Evolutionary conservation across 2,113 vertebrate species (phyloP).

Genomic region (Gavialis gangeticus): DNA sequence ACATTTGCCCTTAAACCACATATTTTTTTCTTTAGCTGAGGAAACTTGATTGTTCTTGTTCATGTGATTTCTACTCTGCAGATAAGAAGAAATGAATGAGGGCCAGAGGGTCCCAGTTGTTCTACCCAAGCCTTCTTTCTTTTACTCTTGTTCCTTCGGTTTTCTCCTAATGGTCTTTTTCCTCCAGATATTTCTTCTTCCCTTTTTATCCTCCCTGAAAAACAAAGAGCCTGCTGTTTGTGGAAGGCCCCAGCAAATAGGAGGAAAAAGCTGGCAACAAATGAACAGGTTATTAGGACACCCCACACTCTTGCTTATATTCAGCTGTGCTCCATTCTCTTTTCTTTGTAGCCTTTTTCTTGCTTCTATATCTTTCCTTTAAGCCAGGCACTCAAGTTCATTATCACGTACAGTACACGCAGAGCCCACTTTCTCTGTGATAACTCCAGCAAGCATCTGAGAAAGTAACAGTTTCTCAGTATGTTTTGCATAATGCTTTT

Average conservation of each 20-base stretch:
- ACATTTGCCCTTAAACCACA: rapidly evolving
- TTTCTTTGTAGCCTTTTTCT: not conserved
- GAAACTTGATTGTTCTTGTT: not conserved
- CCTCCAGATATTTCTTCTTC: not conserved
- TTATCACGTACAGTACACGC: not conserved
- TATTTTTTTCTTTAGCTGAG: not conserved
- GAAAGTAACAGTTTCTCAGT: not conserved
- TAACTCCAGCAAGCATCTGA: not conserved
- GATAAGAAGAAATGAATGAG: conserved; percentile 8
- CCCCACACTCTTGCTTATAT: too few species aligned
- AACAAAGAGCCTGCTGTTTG: not conserved
- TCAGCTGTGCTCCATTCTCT: not conserved
- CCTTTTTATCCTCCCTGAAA: not conserved
- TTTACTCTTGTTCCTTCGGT: conserved; percentile 22
- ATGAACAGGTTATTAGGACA: not conserved
- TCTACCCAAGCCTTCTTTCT: not conserved
- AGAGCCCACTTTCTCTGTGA: not conserved
- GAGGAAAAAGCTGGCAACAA: not conserved
- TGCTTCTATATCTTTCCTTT: not conserved
- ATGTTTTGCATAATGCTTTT: not conserved
- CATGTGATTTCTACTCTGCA: not conserved
- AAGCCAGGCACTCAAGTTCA: not conserved
- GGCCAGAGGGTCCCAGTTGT: not conserved
- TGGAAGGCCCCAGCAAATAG: not conserved
- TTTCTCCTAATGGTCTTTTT: not conserved